A percentile compares a stretch with the other conserved stretches of the same genome.
phyloP scores from a whole-genome alignment of 1,140 invertebrate genomes.

The Hesperophylax magnus region DNA sequence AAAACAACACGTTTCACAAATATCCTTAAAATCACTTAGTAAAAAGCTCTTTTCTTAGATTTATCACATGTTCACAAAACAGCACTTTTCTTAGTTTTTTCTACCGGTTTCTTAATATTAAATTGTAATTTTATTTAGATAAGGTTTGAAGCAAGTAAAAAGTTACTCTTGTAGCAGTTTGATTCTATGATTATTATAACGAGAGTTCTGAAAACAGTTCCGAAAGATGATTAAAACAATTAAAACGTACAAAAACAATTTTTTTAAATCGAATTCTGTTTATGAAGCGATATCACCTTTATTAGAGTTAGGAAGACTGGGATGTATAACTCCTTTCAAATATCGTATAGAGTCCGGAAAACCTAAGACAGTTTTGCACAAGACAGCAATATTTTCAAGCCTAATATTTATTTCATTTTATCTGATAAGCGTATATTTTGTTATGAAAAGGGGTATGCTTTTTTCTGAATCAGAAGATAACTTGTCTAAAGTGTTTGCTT shows the following conservation, averaged over 20 bases:
- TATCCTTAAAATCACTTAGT: too few species aligned
- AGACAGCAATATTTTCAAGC: not conserved
- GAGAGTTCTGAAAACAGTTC: too few species aligned
- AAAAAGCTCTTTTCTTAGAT: too few species aligned
- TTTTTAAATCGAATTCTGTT: not conserved
- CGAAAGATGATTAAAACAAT: too few species aligned
- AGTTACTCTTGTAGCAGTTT: too few species aligned
- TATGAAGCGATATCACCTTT: not conserved
- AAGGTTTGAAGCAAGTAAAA: too few species aligned
- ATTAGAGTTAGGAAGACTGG: not conserved
- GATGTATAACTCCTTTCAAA: not conserved
- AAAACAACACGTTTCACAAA: too few species aligned
- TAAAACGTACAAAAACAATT: not conserved
- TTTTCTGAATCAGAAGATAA: not conserved
- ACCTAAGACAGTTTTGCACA: not conserved
- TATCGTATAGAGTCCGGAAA: not conserved
- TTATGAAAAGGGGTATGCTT: not conserved
- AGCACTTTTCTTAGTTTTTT: too few species aligned
- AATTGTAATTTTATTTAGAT: too few species aligned
- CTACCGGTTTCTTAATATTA: too few species aligned
- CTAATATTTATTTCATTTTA: not conserved
- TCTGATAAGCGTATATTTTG: not conserved
- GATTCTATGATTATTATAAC: too few species aligned
- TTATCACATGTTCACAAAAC: too few species aligned
- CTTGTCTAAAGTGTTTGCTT: not conserved